These are phyloP conservation scores for Zosterops hypoxanthus DNA, from an alignment of 2,113 vertebrate species.

Conservation along the genomic window DNA sequence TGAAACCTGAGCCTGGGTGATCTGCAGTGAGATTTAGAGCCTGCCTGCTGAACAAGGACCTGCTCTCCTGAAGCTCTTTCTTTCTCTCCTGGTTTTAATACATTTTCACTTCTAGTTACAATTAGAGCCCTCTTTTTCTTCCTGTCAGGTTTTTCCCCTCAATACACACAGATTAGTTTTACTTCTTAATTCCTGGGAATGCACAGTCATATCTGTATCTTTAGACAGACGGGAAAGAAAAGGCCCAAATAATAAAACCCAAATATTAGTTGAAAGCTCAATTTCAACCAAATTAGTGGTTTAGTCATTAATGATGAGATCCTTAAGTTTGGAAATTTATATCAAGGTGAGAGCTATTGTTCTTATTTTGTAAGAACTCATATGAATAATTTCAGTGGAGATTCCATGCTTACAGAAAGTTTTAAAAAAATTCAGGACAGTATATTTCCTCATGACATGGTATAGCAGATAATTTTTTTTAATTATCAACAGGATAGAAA, in stretches of 20 bases:
- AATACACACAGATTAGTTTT: neutral
- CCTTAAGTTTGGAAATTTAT: neutral
- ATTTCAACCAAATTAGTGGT: neutral
- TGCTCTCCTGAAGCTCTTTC: neutral
- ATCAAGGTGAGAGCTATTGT: neutral
- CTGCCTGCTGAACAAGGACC: neutral
- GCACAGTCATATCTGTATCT: neutral
- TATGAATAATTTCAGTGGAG: neutral
- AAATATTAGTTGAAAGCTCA: neutral
- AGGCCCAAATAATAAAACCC: neutral
- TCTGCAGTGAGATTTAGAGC: neutral
- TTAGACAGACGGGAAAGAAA: neutral
- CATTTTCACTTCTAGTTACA: neutral
- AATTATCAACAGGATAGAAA: neutral
- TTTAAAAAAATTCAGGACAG: neutral
- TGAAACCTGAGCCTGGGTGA: constrained; percentile 1
- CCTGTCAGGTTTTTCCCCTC: neutral
- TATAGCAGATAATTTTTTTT: neutral
- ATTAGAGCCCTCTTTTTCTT: neutral
- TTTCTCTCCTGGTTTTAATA: neutral
- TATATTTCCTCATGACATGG: neutral
- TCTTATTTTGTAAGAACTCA: neutral
- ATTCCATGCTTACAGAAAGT: neutral
- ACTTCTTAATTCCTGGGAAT: neutral
- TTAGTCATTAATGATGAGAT: neutral